These are phyloP conservation scores for Rallus limicola DNA, from an alignment of 2,113 vertebrate genomes.

Conservation along the genomic window DNA sequence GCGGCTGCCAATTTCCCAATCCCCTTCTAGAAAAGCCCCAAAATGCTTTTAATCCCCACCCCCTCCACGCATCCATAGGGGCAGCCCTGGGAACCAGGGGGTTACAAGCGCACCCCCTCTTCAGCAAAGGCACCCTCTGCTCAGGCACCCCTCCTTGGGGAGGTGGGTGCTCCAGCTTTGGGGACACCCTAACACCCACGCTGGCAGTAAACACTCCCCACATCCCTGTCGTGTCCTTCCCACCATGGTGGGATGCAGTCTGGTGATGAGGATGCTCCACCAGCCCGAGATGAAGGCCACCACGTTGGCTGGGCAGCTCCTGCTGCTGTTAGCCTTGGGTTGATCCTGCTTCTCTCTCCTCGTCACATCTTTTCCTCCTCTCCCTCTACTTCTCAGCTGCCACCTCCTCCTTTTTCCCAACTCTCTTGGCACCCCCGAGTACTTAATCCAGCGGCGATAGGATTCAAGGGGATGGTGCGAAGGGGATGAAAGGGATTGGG, in stretches of 20 bases:
- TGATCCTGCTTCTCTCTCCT: neutral
- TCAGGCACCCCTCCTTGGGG: neutral
- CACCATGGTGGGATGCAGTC: neutral
- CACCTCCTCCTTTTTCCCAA: neutral
- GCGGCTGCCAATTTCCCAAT: neutral
- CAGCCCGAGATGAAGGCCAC: neutral
- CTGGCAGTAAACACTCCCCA: neutral
- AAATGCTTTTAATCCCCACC: neutral
- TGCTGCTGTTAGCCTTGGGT: neutral
- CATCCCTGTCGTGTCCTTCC: accelerated
- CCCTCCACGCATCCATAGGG: too few species aligned
- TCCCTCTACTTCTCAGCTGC: neutral
- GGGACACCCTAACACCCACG: neutral
- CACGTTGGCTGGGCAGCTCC: neutral
- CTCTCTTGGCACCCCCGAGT: neutral
- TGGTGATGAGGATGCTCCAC: neutral
- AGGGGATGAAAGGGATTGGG: neutral
- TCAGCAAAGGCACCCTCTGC: neutral
- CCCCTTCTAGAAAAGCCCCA: neutral
- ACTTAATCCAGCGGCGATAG: neutral
- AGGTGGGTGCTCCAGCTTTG: neutral
- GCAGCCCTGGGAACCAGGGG: accelerated
- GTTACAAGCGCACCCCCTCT: neutral
- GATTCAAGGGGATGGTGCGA: neutral
- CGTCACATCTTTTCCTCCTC: neutral